phyloP scores from a whole-genome alignment of 2,888 invertebrate species.

The Acleris laterana region DNA sequence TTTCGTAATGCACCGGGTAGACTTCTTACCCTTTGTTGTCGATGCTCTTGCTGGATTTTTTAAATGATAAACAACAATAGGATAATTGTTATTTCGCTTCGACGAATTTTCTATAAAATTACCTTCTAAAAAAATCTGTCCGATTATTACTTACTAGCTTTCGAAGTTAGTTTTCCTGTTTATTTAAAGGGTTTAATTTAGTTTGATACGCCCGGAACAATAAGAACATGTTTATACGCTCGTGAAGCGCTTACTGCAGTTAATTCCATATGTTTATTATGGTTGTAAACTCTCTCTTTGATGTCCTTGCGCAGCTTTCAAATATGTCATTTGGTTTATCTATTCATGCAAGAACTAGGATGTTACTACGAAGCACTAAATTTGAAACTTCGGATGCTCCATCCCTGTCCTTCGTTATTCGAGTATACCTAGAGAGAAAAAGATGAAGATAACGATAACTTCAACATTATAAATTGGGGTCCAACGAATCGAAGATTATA shows the following conservation, averaged over 20 bases:
- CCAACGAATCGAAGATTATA: too few relatives aligned
- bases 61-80: too few relatives aligned
- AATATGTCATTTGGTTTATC: slow-evolving; percentile 15
- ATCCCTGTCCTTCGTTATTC: too few relatives aligned
- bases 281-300: slow-evolving; percentile 57
- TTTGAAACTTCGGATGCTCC: neutral
- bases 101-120: too few relatives aligned
- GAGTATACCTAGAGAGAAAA: too few relatives aligned
- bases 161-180: neutral
- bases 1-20: slow-evolving; percentile 56
- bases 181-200: slow-evolving; percentile 4
- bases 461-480: too few relatives aligned
- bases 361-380: neutral
- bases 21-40: slow-evolving; percentile 44
- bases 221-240: slow-evolving; percentile 16
- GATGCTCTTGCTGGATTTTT: slow-evolving; percentile 40
- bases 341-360: neutral
- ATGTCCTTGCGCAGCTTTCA: slow-evolving; percentile 44
- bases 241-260: slow-evolving; percentile 13
- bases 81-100: too few relatives aligned
- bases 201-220: slow-evolving; percentile 11
- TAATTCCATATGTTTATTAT: slow-evolving; percentile 27
- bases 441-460: too few relatives aligned
- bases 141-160: slow-evolving; percentile 1
- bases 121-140: too few relatives aligned